These are phyloP conservation scores for Eudyptes chrysolophus DNA, from an alignment of 2,113 vertebrate species.

Conservation along the genomic window DNA sequence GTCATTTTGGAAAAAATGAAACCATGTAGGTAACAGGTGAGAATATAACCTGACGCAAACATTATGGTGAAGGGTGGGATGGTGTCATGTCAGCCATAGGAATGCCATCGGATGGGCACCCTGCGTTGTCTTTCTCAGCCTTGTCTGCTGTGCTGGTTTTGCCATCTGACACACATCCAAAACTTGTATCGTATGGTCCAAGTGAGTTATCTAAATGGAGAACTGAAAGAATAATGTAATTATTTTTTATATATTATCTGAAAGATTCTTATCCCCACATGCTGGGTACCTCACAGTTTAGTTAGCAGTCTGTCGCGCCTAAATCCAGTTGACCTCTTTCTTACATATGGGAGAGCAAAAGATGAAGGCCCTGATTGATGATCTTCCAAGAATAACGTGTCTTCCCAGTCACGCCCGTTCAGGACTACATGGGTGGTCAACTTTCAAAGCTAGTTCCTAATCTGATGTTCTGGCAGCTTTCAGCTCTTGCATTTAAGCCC, in stretches of 20 bases:
- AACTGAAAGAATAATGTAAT: conserved; percentile 70
- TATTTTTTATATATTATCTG: neutral
- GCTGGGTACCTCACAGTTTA: neutral
- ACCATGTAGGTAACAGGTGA: neutral
- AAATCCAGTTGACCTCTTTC: neutral
- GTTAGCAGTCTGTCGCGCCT: neutral
- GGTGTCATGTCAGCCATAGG: conserved; percentile 62
- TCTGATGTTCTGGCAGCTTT: neutral
- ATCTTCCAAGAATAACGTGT: neutral
- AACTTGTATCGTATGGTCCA: conserved; percentile 67
- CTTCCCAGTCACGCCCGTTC: neutral
- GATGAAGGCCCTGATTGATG: neutral
- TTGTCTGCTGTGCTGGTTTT: conserved; percentile 57
- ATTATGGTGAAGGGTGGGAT: neutral
- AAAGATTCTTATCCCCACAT: neutral
- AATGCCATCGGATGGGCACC: neutral
- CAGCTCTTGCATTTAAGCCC: neutral
- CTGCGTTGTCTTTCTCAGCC: neutral
- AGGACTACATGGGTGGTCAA: neutral
- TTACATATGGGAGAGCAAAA: neutral
- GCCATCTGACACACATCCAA: conserved; percentile 72
- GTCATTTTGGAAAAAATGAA: neutral
- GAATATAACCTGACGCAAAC: neutral
- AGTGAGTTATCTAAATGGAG: conserved; percentile 80
- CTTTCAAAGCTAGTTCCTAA: neutral